Conservation (phyloP, 2,888 invertebrate genomes). For the Lithophane socia region DNA sequence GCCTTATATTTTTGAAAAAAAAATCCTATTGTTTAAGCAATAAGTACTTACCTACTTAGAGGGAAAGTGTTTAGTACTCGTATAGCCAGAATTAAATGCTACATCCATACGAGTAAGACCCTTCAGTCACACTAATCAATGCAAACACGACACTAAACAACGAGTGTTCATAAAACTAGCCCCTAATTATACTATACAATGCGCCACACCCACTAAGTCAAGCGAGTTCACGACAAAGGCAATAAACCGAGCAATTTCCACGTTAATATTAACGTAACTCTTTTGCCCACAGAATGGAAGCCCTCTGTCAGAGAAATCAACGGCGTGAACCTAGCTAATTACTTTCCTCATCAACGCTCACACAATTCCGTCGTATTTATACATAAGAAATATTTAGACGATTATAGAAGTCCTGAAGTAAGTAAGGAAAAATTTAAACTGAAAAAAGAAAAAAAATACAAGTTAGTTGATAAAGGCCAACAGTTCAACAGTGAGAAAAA, state of each 20-base stretch:
- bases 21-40: neutral
- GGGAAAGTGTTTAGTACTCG: neutral
- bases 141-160: conserved; percentile 6
- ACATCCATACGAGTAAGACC: neutral
- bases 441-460: conserved; percentile 60
- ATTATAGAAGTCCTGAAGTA: conserved; percentile 47
- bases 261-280: conserved; percentile 46
- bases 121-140: neutral
- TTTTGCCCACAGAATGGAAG: conserved; percentile 68
- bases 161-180: conserved; percentile 12
- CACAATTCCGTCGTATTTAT: conserved; percentile 81
- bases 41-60: neutral
- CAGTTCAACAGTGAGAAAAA: conserved; percentile 70
- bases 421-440: conserved; percentile 58
- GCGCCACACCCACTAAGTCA: neutral
- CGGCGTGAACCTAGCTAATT: conserved; percentile 80
- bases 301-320: conserved; percentile 68
- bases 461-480: conserved; percentile 72
- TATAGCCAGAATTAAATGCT: neutral
- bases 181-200: conserved; percentile 38
- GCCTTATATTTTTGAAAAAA: too few relatives aligned
- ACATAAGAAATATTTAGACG: conserved; percentile 79
- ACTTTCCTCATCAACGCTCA: conserved; percentile 77
- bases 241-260: conserved; percentile 31
- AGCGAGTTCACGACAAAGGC: conserved; percentile 9